These are phyloP conservation scores for Patella caerulea DNA, from an alignment of 2,888 invertebrate species.

Conservation along the genomic window DNA sequence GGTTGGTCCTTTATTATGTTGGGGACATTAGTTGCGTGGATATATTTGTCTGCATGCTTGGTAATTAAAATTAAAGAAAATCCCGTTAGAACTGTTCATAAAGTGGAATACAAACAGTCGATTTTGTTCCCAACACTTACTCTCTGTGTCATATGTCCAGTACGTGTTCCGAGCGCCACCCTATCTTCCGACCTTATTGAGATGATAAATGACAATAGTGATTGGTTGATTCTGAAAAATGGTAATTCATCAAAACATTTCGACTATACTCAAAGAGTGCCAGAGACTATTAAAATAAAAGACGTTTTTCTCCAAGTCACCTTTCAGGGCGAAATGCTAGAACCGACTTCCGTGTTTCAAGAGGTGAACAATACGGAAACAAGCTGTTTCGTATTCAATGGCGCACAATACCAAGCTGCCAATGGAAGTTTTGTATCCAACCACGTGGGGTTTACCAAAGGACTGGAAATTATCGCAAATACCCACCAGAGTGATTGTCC, in stretches of 20 bases:
- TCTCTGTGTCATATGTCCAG: neutral
- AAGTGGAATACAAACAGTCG: slow-evolving; percentile 2
- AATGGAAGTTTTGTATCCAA: slow-evolving; percentile 8
- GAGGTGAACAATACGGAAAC: neutral
- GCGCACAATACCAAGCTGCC: neutral
- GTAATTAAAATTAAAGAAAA: neutral
- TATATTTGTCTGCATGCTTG: neutral
- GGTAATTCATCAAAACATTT: no score
- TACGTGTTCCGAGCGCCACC: neutral
- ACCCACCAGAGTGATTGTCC: neutral
- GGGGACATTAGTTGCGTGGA: no score
- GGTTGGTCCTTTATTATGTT: no score
- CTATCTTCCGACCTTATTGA: neutral
- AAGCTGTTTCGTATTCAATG: slow-evolving; percentile 6
- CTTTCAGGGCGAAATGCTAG: neutral
- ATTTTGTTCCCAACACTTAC: neutral
- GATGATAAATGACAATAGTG: neutral
- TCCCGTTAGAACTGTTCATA: neutral
- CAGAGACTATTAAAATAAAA: neutral
- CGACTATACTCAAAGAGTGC: no score
- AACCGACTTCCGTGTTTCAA: no score
- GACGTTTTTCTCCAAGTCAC: neutral
- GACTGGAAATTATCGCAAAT: neutral
- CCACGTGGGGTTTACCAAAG: neutral
- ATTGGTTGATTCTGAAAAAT: neutral